Evolutionary conservation across 2,113 vertebrate species (phyloP), one percentile per base, ranked within the genome.

Genomic region (Cochlearius cochlearius): DNA sequence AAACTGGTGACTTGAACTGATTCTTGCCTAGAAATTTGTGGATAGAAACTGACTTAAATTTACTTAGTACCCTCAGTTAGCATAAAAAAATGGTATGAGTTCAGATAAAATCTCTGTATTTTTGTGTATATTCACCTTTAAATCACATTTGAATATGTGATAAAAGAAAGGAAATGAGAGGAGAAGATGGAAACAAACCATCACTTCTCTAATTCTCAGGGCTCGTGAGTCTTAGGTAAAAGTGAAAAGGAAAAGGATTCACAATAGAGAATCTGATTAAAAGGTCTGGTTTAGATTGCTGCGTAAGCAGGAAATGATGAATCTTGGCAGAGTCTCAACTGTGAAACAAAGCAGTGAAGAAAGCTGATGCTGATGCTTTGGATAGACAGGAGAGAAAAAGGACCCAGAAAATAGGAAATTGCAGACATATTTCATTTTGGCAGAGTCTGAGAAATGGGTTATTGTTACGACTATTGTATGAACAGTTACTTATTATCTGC

Each of bases 271-370:
- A 88, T 92, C 81, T 97, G 96, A 96, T 96, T 91, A 76, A 62
- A 94, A 94, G 76, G 72, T 88, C 96, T 96, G 93, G 80, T 96
- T 77, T 81, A 90, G 93, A 91, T 91, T 84, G 59, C 92, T 75
- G 41, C 63, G n/a, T 68, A 92, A 96, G 89, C 96, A 97, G 97
- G 96, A 98, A 97, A 96, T 96, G 94, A 95, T 91, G 94, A 95
- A 90, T 90, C 72, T 95, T 96, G 97, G 97, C 97, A 88, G 86
- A 81, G 41, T 67, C 58, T 96, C 97, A 95, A 7, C 63, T 93
- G 85, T 83, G 83, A 97, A 97, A 96, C 82, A 90, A 91, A 94
- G 88, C 43, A 71, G 80, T 60, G 88, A 93, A 92, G 94, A 93
- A 97, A 97, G 88, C 80, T 78, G 76, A 84, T 92, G 93, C 71